Evolutionary conservation across 2,113 vertebrate species (phyloP).

Genomic region (Terrapene triunguis): DNA sequence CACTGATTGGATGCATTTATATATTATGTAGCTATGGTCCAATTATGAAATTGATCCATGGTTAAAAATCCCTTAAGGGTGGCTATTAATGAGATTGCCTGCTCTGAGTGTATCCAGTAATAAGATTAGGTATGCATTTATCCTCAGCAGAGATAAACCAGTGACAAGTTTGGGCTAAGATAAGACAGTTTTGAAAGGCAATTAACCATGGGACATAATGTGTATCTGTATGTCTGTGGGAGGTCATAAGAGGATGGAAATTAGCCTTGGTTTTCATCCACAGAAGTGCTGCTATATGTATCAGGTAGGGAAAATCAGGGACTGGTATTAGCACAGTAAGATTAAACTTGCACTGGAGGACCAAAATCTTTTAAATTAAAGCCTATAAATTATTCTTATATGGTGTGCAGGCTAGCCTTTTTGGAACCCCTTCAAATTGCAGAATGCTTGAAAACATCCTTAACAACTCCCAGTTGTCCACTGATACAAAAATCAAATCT

Average conservation of each 20-base stretch:
- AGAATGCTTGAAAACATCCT: neutral
- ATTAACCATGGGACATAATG: constrained; percentile 61
- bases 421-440: neutral
- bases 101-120: constrained; percentile 61
- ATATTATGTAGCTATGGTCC: constrained; percentile 44
- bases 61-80: constrained; percentile 71
- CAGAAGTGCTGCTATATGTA: constrained; percentile 11
- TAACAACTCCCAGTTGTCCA: neutral
- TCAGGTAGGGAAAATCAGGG: constrained; percentile 19
- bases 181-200: constrained; percentile 72
- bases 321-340: neutral
- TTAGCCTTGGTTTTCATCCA: constrained; percentile 4
- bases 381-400: neutral
- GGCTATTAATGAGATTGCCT: constrained; percentile 71
- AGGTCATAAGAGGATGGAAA: constrained; percentile 33
- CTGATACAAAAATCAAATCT: neutral
- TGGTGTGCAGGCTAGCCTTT: neutral
- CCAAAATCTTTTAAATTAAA: constrained; percentile 35
- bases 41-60: constrained; percentile 71
- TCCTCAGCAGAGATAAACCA: constrained; percentile 64
- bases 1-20: constrained; percentile 31
- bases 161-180: constrained; percentile 60
- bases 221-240: constrained; percentile 42
- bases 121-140: constrained; percentile 74
- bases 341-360: neutral